phyloP scores from a whole-genome alignment of 2,888 invertebrate genomes.

The Congeria kusceri region DNA sequence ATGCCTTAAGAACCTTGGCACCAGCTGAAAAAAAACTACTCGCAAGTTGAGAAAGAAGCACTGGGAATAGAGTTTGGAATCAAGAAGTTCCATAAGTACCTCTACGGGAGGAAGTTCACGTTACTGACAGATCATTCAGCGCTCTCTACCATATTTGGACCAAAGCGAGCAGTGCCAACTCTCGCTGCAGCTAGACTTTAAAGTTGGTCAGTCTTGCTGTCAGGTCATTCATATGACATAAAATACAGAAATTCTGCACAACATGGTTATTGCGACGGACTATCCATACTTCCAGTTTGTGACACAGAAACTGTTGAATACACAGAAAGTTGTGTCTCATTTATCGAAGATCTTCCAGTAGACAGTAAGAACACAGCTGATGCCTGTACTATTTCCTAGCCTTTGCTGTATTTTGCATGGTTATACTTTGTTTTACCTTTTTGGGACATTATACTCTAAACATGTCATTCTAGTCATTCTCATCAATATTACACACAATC shows the following conservation, averaged over 20 bases:
- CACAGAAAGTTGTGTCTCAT: constrained; percentile 10
- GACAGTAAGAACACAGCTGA: neutral
- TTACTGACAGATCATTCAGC: no score
- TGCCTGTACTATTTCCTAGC: neutral
- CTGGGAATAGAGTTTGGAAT: constrained; percentile 82
- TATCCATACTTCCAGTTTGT: constrained; percentile 72
- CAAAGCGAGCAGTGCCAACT: constrained; percentile 74
- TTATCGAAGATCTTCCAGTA: constrained; percentile 19
- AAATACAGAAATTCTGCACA: constrained; percentile 71
- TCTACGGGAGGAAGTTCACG: constrained; percentile 84
- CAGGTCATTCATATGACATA: constrained; percentile 81
- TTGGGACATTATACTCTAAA: no score
- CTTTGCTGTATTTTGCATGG: no score
- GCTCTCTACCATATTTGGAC: constrained; percentile 82
- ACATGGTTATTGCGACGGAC: constrained; percentile 80
- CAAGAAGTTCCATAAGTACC: constrained; percentile 83
- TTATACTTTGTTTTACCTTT: no score
- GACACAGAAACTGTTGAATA: neutral
- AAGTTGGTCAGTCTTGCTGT: constrained; percentile 76
- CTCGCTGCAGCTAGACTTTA: constrained; percentile 76
- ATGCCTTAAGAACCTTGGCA: constrained; percentile 67
- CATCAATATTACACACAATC: no score
- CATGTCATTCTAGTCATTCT: no score
- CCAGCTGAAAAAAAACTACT: constrained; percentile 70
- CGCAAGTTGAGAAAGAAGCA: constrained; percentile 83